Conservation (phyloP, 2,797 vertebrate genomes). For the Catamblyrhynchus diadema region DNA sequence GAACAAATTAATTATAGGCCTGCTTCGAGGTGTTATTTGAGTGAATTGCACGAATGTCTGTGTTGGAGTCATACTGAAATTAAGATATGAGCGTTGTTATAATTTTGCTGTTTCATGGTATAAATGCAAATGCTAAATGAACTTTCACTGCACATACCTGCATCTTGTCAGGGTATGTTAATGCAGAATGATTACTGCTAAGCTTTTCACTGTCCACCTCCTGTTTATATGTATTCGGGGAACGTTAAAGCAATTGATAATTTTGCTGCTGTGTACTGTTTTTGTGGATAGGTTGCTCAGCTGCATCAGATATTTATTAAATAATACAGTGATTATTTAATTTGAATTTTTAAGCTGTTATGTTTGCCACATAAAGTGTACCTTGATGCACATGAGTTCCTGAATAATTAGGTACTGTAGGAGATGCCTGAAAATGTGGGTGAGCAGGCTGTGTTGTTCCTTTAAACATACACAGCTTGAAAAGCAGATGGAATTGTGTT, state of each 20-base stretch:
- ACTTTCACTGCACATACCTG: neutral
- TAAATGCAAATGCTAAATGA: neutral
- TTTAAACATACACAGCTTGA: slow-evolving; percentile 49
- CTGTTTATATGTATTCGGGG: neutral
- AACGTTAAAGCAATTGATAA: neutral
- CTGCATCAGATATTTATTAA: slow-evolving; percentile 29
- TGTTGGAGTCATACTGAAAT: neutral
- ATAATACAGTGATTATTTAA: slow-evolving; percentile 16
- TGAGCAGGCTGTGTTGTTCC: slow-evolving; percentile 32
- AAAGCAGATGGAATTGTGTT: slow-evolving; percentile 70
- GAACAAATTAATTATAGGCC: neutral
- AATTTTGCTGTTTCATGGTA: neutral
- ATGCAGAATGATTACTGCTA: neutral
- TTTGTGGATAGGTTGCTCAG: slow-evolving; percentile 15
- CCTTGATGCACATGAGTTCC: neutral
- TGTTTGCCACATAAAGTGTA: slow-evolving; percentile 12
- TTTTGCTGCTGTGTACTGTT: neutral
- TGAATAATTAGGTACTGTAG: slow-evolving; percentile 31
- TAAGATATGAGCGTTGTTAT: neutral
- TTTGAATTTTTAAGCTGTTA: neutral
- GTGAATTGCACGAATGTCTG: neutral
- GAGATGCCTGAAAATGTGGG: neutral
- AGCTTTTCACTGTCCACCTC: neutral
- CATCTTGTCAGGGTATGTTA: neutral
- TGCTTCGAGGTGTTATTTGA: neutral